phyloP scores from a whole-genome alignment of 2,888 invertebrate species.

The Limenitis camilla region DNA sequence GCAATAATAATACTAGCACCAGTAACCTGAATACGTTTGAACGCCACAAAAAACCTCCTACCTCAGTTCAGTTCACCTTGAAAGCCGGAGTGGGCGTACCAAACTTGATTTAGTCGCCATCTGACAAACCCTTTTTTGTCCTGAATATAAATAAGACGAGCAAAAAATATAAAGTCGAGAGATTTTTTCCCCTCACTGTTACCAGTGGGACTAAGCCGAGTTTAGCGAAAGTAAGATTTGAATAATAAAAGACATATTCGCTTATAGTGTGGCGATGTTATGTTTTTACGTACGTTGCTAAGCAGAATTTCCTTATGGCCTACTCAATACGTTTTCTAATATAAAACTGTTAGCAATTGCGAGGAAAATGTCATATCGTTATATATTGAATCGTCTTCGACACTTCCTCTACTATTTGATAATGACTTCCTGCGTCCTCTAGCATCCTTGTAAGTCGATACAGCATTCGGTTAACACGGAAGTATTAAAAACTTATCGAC shows the following conservation, averaged over 20 bases:
- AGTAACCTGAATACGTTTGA: constrained; percentile 48
- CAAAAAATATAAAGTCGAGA: constrained; percentile 56
- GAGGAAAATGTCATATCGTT: constrained; percentile 35
- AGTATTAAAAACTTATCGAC: constrained; percentile 35
- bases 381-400: constrained; percentile 37
- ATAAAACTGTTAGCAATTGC: constrained; percentile 23
- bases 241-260: constrained; percentile 61
- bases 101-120: constrained; percentile 69
- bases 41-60: constrained; percentile 48
- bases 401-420: constrained; percentile 66
- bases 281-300: constrained; percentile 36
- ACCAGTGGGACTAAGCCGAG: constrained; percentile 49
- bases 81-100: constrained; percentile 57
- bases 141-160: constrained; percentile 68
- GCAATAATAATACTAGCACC: constrained; percentile 40
- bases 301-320: constrained; percentile 26
- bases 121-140: constrained; percentile 71
- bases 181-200: constrained; percentile 48
- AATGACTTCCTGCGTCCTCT: constrained; percentile 68
- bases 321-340: constrained; percentile 37
- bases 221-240: constrained; percentile 65
- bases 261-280: constrained; percentile 52
- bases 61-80: constrained; percentile 64
- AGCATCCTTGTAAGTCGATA: constrained; percentile 58
- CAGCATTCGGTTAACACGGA: constrained; percentile 49